Percentiles rank a stretch among this genome's conserved stretches.
These are phyloP conservation scores for Phylloscopus trochiloides DNA, from an alignment of 2,113 vertebrate genomes.

Conservation along the genomic window DNA sequence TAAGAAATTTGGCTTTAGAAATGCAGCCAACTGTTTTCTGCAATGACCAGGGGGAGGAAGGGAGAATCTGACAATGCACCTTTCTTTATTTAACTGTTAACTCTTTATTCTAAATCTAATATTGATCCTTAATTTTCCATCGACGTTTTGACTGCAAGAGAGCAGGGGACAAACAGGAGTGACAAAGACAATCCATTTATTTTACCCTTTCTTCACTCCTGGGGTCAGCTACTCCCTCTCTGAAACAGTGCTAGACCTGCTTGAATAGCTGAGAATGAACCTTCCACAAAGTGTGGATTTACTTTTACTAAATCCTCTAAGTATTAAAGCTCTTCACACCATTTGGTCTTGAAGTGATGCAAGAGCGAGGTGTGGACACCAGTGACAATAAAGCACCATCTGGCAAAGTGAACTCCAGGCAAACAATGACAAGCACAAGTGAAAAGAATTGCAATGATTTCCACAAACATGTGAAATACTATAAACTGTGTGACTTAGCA, in stretches of 20 bases:
- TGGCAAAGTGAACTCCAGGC: constrained; percentile 92
- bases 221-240: constrained; percentile 62
- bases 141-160: constrained; percentile 60
- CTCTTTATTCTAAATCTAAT: constrained; percentile 26
- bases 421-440: constrained; percentile 96
- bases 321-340: constrained; percentile 88
- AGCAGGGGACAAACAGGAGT: constrained; percentile 52
- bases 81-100: constrained; percentile 7
- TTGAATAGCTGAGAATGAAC: constrained; percentile 74
- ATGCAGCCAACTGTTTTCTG: neutral
- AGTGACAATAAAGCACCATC: constrained; percentile 98
- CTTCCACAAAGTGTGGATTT: constrained; percentile 77
- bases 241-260: constrained; percentile 69
- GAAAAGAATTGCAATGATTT: constrained; percentile 97
- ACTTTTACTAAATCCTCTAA: constrained; percentile 82
- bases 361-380: constrained; percentile 93
- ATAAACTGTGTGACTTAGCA: constrained; percentile 89
- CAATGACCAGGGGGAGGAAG: no score
- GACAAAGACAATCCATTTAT: constrained; percentile 27
- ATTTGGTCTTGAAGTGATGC: constrained; percentile 96
- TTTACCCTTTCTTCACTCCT: constrained; percentile 39
- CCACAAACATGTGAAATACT: constrained; percentile 96
- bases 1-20: constrained; percentile 31
- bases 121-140: constrained; percentile 42
- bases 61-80: neutral